phyloP scores from a whole-genome alignment of 2,113 vertebrate species.

The Verasper variegatus region DNA sequence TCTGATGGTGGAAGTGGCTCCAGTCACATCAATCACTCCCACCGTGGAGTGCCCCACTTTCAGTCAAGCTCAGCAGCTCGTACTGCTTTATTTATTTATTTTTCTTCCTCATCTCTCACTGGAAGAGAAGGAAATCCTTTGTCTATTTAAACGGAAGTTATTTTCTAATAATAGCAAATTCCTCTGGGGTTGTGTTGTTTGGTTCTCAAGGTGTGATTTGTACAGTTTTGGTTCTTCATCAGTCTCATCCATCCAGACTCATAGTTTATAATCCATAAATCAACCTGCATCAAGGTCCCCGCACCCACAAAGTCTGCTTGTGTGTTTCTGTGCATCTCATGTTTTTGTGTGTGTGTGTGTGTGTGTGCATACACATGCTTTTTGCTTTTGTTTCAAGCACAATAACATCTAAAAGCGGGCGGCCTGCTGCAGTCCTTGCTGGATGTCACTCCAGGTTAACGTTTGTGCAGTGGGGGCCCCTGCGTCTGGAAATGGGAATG shows the following conservation, averaged over 20 bases:
- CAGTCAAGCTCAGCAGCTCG: constrained; percentile 69
- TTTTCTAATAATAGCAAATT: constrained; percentile 52
- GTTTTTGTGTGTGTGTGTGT: neutral
- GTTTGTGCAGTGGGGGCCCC: constrained; percentile 81
- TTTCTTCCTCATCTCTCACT: constrained; percentile 10
- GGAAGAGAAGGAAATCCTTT: constrained; percentile 35
- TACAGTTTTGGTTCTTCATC: constrained; percentile 20
- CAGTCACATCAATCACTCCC: constrained; percentile 81
- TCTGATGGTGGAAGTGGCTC: constrained; percentile 78
- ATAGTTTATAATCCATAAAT: constrained; percentile 30
- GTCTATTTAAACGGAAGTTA: constrained; percentile 34
- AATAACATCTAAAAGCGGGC: constrained; percentile 74
- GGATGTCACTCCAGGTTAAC: constrained; percentile 91
- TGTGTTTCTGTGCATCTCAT: constrained; percentile 44
- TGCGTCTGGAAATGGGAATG: constrained; percentile 85
- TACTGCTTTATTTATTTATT: constrained; percentile 28
- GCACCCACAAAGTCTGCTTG: constrained; percentile 28
- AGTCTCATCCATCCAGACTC: constrained; percentile 30
- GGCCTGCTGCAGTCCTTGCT: constrained; percentile 78
- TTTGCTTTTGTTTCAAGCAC: constrained; percentile 79
- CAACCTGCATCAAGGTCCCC: constrained; percentile 34
- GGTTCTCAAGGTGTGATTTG: constrained; percentile 4
- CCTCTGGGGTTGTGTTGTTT: constrained; percentile 1
- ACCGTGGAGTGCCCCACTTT: constrained; percentile 66
- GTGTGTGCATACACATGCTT: constrained; percentile 44